A percentile compares a stretch with the other conserved stretches of the same genome.
These are phyloP conservation scores for Hemiprocne comata DNA, from an alignment of 2,113 vertebrate species.

Conservation along the genomic window DNA sequence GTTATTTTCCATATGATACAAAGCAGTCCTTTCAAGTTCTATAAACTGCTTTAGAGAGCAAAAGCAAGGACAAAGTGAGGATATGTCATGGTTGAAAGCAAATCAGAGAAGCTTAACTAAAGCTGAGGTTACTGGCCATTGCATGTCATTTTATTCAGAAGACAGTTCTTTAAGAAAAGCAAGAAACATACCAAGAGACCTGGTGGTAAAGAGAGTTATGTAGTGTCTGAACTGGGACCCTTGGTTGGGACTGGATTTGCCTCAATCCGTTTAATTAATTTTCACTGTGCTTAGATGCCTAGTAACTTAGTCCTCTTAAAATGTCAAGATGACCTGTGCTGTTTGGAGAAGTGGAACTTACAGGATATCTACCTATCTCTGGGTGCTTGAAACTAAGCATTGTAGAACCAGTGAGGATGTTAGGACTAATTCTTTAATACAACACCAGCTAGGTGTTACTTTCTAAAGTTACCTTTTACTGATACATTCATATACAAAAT, in stretches of 20 bases:
- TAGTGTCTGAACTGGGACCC: neutral
- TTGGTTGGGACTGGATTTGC: neutral
- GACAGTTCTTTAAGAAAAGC: neutral
- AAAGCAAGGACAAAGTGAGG: slow-evolving; percentile 60
- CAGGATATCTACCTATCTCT: neutral
- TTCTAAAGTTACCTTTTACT: neutral
- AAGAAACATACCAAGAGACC: neutral
- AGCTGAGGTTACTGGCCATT: neutral
- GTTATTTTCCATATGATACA: slow-evolving; percentile 68
- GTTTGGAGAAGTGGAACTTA: neutral
- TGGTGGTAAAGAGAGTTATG: neutral
- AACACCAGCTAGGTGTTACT: neutral
- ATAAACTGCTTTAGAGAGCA: slow-evolving; percentile 57
- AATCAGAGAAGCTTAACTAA: slow-evolving; percentile 48
- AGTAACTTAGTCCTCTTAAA: neutral
- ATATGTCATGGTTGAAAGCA: slow-evolving; percentile 56
- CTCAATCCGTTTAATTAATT: neutral
- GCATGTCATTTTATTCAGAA: neutral
- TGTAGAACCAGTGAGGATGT: neutral
- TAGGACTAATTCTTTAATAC: neutral
- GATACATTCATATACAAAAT: neutral
- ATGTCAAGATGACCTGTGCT: neutral
- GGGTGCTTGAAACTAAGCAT: neutral
- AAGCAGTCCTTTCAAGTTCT: slow-evolving; percentile 51
- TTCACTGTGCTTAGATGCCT: neutral